Evolutionary conservation across 2,888 invertebrate species (phyloP).

Genomic region (Leptarthrus brevirostris): DNA sequence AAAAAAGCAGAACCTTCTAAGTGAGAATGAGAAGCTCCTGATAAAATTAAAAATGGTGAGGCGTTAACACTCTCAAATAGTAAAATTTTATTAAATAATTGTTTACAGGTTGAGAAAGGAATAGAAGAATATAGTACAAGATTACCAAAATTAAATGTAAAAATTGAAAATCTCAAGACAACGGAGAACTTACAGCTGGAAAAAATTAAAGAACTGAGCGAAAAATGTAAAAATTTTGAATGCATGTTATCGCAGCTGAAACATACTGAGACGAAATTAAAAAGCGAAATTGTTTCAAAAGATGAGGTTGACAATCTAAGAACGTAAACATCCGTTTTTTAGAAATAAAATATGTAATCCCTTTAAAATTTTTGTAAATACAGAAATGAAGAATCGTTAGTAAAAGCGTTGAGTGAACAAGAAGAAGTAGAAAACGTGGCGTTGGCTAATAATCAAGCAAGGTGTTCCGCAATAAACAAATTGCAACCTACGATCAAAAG

Average conservation of each 20-base stretch:
- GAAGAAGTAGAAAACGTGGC: constrained; percentile 47
- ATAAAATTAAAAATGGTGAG: constrained; percentile 21
- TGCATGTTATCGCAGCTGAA: constrained; percentile 20
- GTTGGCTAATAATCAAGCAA: constrained; percentile 21
- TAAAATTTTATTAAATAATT: not conserved
- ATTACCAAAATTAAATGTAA: constrained; percentile 22
- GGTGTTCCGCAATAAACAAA: constrained; percentile 14
- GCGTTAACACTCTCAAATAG: too few relatives aligned
- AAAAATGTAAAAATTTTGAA: constrained; percentile 21
- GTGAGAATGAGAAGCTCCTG: constrained; percentile 11
- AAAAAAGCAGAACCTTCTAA: constrained; percentile 17
- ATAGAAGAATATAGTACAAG: not conserved
- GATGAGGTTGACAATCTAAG: constrained; percentile 44
- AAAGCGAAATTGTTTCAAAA: constrained; percentile 36
- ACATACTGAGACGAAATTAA: constrained; percentile 38
- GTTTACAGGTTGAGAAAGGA: constrained; percentile 33
- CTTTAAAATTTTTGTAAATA: not conserved
- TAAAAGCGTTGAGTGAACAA: constrained; percentile 43
- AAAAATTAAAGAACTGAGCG: constrained; percentile 33
- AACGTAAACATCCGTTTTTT: constrained; percentile 9
- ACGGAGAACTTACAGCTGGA: constrained; percentile 20
- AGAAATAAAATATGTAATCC: not conserved
- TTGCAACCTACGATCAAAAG: constrained; percentile 32
- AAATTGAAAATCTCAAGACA: constrained; percentile 21
- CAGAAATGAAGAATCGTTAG: constrained; percentile 41